These are phyloP conservation scores for Catalaphyllia jardinei DNA, from an alignment of 64 coral and sea anemone species.

Conservation along the genomic window DNA sequence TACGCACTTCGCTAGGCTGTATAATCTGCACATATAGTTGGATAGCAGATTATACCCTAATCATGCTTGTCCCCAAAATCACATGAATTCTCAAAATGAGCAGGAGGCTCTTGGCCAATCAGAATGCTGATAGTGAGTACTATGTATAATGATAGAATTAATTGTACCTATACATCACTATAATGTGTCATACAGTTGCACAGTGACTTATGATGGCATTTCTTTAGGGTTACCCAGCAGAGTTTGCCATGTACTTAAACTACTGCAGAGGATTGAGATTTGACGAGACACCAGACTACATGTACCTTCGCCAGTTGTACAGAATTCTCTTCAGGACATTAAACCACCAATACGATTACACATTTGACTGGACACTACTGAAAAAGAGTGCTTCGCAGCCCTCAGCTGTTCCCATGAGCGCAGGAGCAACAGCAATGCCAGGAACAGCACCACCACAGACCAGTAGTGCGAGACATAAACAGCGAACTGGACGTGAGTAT, in stretches of 20 bases:
- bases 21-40: no score
- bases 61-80: no score
- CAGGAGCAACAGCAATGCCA: slow-evolving; percentile 60
- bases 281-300: slow-evolving; percentile 98
- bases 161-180: no score
- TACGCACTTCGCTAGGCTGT: no score
- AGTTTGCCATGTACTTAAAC: slow-evolving; percentile 99
- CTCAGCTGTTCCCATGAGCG: slow-evolving; percentile 66
- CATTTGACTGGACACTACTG: slow-evolving; percentile 94
- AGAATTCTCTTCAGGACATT: slow-evolving; percentile 96
- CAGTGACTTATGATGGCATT: background rate
- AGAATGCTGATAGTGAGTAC: no score
- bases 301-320: slow-evolving; percentile 96
- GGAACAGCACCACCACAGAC: slow-evolving; percentile 68
- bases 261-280: slow-evolving; percentile 95
- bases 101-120: no score
- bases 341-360: slow-evolving; percentile 98
- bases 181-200: background rate
- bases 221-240: slow-evolving; percentile 84
- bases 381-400: slow-evolving; percentile 80
- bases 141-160: no score
- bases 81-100: no score
- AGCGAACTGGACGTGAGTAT: slow-evolving; percentile 81
- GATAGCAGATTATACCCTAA: no score
- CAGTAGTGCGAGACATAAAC: slow-evolving; percentile 71